Evolutionary conservation across 2,113 vertebrate species (phyloP).

Genomic region (Dicentrarchus labrax): DNA sequence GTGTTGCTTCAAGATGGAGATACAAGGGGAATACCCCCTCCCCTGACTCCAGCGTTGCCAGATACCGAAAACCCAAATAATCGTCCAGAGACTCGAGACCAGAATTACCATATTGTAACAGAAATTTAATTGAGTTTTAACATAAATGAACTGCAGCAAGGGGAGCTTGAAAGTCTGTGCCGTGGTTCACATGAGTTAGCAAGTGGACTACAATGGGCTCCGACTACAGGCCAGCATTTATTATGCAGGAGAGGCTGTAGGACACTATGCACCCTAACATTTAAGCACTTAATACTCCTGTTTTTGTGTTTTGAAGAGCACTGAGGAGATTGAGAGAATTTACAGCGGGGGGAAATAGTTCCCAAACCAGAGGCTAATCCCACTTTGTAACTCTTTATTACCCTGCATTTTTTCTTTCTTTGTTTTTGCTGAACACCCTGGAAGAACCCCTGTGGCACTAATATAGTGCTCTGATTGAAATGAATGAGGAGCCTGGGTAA

Average conservation of each 20-base stretch:
- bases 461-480: slow-evolving; percentile 24
- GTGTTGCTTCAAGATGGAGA: slow-evolving; percentile 19
- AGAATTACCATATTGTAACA: neutral
- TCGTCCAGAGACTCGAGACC: neutral
- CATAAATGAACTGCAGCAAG: neutral
- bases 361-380: slow-evolving; percentile 41
- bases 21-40: neutral
- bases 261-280: neutral
- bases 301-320: neutral
- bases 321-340: neutral
- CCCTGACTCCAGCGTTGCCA: neutral
- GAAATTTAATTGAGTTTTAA: neutral
- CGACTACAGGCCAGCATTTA: neutral
- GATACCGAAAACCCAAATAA: neutral
- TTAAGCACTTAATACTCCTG: neutral
- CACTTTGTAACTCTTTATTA: slow-evolving; percentile 32
- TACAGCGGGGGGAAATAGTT: neutral
- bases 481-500: slow-evolving; percentile 20
- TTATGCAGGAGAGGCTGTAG: neutral
- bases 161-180: neutral
- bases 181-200: neutral
- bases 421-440: slow-evolving; percentile 5
- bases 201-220: neutral
- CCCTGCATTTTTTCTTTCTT: slow-evolving; percentile 4
- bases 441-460: slow-evolving; percentile 36